A percentile compares a stretch with the other conserved stretches of the same genome.
Conservation (phyloP, 2,797 vertebrate genomes). For the Spondyliosoma cantharus region DNA sequence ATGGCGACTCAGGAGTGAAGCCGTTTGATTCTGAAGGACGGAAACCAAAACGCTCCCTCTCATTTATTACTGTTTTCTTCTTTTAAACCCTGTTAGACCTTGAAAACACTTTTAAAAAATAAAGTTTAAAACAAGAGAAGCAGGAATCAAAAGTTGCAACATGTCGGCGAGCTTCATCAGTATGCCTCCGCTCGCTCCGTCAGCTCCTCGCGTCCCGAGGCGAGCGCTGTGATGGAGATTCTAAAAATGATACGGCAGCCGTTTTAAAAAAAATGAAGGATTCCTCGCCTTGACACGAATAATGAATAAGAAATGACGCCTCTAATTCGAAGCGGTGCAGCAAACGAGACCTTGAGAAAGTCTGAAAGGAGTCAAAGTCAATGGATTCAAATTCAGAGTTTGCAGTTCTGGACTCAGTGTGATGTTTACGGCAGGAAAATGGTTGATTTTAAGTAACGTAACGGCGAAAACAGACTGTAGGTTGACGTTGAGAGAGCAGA, state of each 20-base stretch:
- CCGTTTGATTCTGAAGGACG: neutral
- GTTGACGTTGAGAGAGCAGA: neutral
- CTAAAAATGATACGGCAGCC: conserved; percentile 23
- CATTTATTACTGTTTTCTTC: neutral
- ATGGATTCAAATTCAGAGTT: neutral
- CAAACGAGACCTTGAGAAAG: conserved; percentile 12
- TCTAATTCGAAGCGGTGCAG: neutral
- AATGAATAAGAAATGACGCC: conserved; percentile 43
- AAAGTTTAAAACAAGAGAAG: neutral
- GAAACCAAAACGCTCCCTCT: neutral
- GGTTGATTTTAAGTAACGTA: neutral
- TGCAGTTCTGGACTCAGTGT: neutral
- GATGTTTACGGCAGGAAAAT: neutral
- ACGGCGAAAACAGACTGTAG: neutral
- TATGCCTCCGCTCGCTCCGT: neutral
- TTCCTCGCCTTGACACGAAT: conserved; percentile 19
- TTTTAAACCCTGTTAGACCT: neutral
- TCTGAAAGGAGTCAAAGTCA: neutral
- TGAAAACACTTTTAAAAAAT: neutral
- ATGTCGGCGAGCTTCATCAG: conserved; percentile 2
- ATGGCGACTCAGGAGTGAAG: conserved; percentile 18
- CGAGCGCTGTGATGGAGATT: conserved; percentile 34
- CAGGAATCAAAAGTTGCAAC: neutral
- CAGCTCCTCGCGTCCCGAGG: conserved; percentile 24
- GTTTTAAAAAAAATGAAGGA: conserved; percentile 26